Conservation (phyloP, 92 coral and sea anemone species). For the Palythoa caribaeorum region DNA sequence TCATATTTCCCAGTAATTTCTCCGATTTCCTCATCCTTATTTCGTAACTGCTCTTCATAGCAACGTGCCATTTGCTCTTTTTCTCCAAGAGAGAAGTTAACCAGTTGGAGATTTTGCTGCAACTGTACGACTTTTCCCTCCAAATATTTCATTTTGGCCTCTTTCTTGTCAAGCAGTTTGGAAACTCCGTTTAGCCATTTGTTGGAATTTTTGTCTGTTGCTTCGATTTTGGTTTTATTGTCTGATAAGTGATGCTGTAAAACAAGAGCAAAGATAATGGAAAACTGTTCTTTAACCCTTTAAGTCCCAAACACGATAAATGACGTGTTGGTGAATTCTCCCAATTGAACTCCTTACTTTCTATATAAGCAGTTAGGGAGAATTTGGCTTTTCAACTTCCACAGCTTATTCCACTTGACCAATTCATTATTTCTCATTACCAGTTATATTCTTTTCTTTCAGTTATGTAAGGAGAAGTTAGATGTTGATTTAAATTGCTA, state of each 20-base stretch:
- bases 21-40: constrained; percentile 68
- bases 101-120: constrained; percentile 89
- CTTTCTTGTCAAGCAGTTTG: constrained; percentile 61
- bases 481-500: no score
- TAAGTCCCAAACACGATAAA: no score
- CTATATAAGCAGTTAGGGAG: no score
- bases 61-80: constrained; percentile 59
- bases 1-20: constrained; percentile 60
- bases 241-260: constrained; percentile 35
- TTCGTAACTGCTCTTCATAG: constrained; percentile 61
- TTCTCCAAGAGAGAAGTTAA: constrained; percentile 70
- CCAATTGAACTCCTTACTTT: no score
- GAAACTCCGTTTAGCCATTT: constrained; percentile 18
- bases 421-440: no score
- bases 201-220: constrained; percentile 24
- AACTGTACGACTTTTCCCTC: constrained; percentile 80
- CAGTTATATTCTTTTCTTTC: no score
- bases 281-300: constrained; percentile 24
- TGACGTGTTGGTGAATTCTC: no score
- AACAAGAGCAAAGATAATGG: constrained; percentile 36
- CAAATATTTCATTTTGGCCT: constrained; percentile 64
- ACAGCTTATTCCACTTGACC: no score
- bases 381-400: no score
- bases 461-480: no score
- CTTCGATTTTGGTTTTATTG: constrained; percentile 38